phyloP scores from a whole-genome alignment of 1,140 invertebrate species.

The Aleiodes sp. region DNA sequence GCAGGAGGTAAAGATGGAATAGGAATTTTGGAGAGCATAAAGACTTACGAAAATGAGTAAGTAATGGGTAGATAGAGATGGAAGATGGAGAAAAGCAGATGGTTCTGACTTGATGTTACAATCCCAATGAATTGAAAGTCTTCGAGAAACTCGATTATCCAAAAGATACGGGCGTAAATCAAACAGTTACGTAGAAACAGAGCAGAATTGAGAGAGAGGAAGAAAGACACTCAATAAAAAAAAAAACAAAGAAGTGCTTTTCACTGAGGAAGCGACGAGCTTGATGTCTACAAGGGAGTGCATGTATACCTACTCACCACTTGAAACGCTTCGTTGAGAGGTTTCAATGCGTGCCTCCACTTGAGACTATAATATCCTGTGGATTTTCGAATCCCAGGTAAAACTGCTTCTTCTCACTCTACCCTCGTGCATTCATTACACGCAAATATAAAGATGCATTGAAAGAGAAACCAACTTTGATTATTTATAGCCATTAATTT shows the following conservation, averaged over 20 bases:
- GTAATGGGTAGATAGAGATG: too few species aligned
- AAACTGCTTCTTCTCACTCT: constrained; percentile 30
- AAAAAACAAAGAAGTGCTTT: constrained; percentile 9
- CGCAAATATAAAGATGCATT: not conserved
- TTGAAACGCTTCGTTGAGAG: not conserved
- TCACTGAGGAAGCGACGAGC: constrained; percentile 20
- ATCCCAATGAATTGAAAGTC: constrained; percentile 26
- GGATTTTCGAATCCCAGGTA: constrained; percentile 32
- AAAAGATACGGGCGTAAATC: not conserved
- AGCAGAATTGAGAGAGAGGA: not conserved
- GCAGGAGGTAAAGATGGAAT: too few species aligned
- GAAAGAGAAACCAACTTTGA: too few species aligned
- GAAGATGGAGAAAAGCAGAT: too few species aligned
- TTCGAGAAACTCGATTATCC: constrained; percentile 22
- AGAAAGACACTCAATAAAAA: not conserved
- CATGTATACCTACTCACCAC: constrained; percentile 6
- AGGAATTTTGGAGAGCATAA: too few species aligned
- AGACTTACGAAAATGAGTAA: too few species aligned
- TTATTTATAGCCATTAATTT: too few species aligned
- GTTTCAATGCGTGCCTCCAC: constrained; percentile 29
- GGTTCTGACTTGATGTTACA: constrained; percentile 12
- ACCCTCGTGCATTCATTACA: not conserved
- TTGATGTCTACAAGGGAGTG: constrained; percentile 5
- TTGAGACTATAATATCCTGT: constrained; percentile 24
- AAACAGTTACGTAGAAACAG: not conserved